A percentile compares a stretch with the other conserved stretches of the same genome.
Evolutionary conservation across 2,797 vertebrate genomes (phyloP).

Genomic region (Podargus strigoides): DNA sequence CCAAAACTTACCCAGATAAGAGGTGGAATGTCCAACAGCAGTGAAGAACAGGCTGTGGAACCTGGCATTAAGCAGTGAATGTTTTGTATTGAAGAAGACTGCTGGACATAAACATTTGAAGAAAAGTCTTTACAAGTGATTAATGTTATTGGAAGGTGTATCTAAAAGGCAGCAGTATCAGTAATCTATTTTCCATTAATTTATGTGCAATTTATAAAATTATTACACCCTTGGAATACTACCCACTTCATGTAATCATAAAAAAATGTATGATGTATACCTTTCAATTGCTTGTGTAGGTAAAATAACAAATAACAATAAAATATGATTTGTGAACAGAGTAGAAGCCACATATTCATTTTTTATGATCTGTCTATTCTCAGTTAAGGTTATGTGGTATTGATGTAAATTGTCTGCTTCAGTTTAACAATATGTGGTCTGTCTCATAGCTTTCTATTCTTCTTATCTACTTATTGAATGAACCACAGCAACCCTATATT

Average conservation of each 20-base stretch:
- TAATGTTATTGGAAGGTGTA: not conserved
- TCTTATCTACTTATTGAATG: not conserved
- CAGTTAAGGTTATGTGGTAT: not conserved
- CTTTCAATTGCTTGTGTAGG: conserved; percentile 18
- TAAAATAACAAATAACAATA: conserved; percentile 15
- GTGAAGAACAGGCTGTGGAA: not conserved
- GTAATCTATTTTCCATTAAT: conserved; percentile 21
- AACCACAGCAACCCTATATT: not conserved
- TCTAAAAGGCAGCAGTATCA: not conserved
- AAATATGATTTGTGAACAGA: conserved; percentile 37
- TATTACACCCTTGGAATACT: conserved; percentile 46
- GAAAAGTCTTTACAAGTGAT: not conserved
- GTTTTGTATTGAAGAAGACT: not conserved
- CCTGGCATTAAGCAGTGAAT: not conserved
- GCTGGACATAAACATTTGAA: not conserved
- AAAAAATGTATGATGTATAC: conserved; percentile 64
- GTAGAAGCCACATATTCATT: conserved; percentile 9
- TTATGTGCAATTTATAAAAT: conserved; percentile 40
- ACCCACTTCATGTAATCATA: conserved; percentile 42
- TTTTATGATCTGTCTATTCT: conserved; percentile 46
- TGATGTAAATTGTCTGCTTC: not conserved
- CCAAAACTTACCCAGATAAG: not conserved
- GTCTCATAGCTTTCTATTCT: not conserved
- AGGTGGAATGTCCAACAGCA: not conserved
- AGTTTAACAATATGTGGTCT: not conserved